Percentiles rank a stretch among this genome's conserved stretches.
These are phyloP conservation scores for Drosophila ananassae DNA, from an alignment of 1,140 invertebrate genomes.

Conservation along the genomic window DNA sequence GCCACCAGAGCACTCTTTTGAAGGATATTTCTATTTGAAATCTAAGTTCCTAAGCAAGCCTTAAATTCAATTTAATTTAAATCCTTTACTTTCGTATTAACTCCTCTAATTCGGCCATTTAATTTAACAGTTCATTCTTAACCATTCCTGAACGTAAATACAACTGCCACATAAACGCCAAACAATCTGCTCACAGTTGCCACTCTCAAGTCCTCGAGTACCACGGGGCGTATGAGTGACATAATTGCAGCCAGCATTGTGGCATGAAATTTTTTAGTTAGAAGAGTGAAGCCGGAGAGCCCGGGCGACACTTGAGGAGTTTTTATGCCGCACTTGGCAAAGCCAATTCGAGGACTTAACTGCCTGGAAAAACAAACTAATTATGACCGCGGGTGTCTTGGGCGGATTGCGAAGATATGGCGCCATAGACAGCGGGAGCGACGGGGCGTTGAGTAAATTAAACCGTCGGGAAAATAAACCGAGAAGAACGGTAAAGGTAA, in stretches of 20 bases:
- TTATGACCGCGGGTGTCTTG: constrained; percentile 73
- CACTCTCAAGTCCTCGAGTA: constrained; percentile 5
- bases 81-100: constrained; percentile 4
- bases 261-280: constrained; percentile 33
- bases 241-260: constrained; percentile 56
- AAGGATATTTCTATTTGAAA: neutral
- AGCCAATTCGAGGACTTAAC: constrained; percentile 74
- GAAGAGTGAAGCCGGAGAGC: neutral
- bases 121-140: constrained; percentile 6
- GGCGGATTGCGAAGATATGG: constrained; percentile 13
- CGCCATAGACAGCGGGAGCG: constrained; percentile 11
- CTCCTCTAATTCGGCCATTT: neutral
- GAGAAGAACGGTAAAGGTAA: constrained; percentile 44
- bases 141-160: neutral
- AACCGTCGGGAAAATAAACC: constrained; percentile 66
- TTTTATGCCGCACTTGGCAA: constrained; percentile 43
- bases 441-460: constrained; percentile 68
- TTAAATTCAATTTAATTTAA: constrained; percentile 19
- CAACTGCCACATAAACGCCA: constrained; percentile 18
- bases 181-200: constrained; percentile 15
- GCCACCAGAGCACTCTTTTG: constrained; percentile 8
- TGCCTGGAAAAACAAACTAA: constrained; percentile 81
- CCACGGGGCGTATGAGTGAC: constrained; percentile 58
- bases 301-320: constrained; percentile 49
- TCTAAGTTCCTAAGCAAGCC: neutral